Base-by-base conservation (phyloP, 2,797 vertebrate genomes). In the Bovichtus diacanthus region DNA sequence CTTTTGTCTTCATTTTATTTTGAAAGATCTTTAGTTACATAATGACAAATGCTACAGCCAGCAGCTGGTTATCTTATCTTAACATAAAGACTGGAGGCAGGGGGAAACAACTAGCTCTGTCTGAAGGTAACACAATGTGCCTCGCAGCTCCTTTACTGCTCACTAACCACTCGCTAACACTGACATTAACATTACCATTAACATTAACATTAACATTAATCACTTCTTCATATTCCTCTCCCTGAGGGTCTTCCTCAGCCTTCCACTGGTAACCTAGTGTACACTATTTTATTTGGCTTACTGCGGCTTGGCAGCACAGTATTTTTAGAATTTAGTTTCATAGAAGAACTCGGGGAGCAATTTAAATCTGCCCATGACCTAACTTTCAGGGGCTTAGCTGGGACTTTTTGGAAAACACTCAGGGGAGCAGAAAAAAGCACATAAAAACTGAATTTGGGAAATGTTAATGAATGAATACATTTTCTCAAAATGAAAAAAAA, bases 401-500 rank as follows among this genome's bases (percentile, higher is more conserved):
- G 41, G 49, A 74, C 36, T 55, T 71, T 70, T 16, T 27, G 53
- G n/a, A 9, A 58, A 63, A 59, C 31, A 29, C 38, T 36, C 59
- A 15, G 7, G 23, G 69, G 64, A 75, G 12, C 7, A 0, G 51
- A 64, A 58, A 70, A 60, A 65, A 70, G 21, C 21, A 27, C 16
- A 55, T 29, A 46, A 49, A 83, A 11, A 74, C 63, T 51, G 15
- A 65, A 70, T 74, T 64, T 31, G 18, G 8, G 21, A 41, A 70
- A 81, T 81, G 65, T 70, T 65, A 83, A 81, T 75, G 31, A 72
- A 47, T 53, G 43, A 75, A 69, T 74, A 65, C 23, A 61, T 66
- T 63, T 23, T 74, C 47, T 68, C 1, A n/a, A 15, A 51, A 46
- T 29, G 31, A 68, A 56, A 38, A 27, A 55, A n/a, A 36, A 16